Evolutionary conservation across 1,140 invertebrate species (phyloP).

Genomic region (Zaprionus camerounensis): DNA sequence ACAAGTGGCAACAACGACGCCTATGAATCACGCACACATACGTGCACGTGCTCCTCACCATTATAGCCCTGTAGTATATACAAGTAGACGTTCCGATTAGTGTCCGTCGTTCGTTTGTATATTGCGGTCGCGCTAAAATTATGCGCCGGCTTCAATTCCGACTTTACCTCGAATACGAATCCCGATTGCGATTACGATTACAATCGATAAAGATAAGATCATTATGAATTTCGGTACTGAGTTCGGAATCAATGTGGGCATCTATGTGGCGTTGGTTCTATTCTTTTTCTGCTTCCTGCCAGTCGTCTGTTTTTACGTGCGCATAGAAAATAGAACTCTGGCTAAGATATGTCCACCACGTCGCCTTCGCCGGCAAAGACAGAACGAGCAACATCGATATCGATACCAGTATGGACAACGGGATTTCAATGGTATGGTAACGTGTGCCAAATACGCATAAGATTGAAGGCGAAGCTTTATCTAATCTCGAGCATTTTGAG

Average conservation of each 20-base stretch:
- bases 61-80: slow-evolving; percentile 10
- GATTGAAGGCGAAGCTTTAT: slow-evolving; percentile 42
- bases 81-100: slow-evolving; percentile 17
- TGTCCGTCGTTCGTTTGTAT: slow-evolving; percentile 28
- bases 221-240: slow-evolving; percentile 43
- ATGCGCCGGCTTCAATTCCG: slow-evolving; percentile 14
- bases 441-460: slow-evolving; percentile 65
- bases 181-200: slow-evolving; percentile 1
- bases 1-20: slow-evolving; percentile 9
- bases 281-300: slow-evolving; percentile 65
- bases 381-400: slow-evolving; percentile 20
- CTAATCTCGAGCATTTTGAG: slow-evolving; percentile 52
- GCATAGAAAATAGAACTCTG: slow-evolving; percentile 61
- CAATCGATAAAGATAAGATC: not conserved
- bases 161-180: slow-evolving; percentile 15
- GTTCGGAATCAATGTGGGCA: slow-evolving; percentile 42
- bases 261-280: slow-evolving; percentile 53
- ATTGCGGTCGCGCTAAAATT: slow-evolving; percentile 45
- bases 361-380: slow-evolving; percentile 43
- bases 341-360: slow-evolving; percentile 63
- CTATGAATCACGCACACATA: slow-evolving; percentile 5
- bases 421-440: slow-evolving; percentile 62
- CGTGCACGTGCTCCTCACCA: slow-evolving; percentile 7
- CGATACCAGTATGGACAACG: slow-evolving; percentile 10
- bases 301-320: slow-evolving; percentile 68